Conservation (phyloP, 2,888 invertebrate species). For the Pseudococcus jackbeardsleyi region DNA sequence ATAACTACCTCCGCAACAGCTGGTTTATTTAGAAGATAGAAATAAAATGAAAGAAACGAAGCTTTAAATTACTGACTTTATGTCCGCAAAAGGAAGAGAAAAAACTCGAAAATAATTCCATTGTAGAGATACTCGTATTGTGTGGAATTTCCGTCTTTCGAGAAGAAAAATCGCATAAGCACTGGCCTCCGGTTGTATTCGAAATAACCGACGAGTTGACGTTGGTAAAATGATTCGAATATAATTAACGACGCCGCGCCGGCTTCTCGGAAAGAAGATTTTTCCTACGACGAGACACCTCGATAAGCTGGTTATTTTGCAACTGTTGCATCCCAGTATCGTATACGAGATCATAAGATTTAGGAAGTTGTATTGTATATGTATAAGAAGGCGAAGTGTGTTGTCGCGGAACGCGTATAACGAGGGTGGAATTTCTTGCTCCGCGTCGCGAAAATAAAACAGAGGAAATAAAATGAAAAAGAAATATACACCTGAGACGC, state of each 20-base stretch:
- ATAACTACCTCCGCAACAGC: conserved; percentile 38
- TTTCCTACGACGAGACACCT: background rate
- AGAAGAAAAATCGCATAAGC: background rate
- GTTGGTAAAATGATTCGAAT: conserved; percentile 20
- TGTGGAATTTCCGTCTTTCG: background rate
- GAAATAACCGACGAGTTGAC: background rate
- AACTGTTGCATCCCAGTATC: conserved; percentile 18
- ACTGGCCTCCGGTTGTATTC: conserved; percentile 12
- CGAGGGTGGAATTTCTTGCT: background rate
- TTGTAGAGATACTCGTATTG: background rate
- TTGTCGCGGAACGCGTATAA: background rate
- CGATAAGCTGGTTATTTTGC: conserved; percentile 35
- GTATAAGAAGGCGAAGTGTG: background rate
- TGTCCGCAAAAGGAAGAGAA: background rate
- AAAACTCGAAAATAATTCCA: background rate
- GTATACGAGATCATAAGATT: conserved; percentile 19
- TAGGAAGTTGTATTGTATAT: background rate
- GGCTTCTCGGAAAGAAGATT: background rate
- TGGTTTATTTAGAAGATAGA: conserved; percentile 34
- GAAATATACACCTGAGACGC: conserved; percentile 63
- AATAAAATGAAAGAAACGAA: conserved; percentile 2
- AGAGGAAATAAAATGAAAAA: conserved; percentile 58
- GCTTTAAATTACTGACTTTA: conserved; percentile 30
- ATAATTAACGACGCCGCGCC: background rate
- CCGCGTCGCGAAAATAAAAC: conserved; percentile 21